Percentiles rank a stretch among this genome's conserved stretches.
These are phyloP conservation scores for Mandrillus leucophaeus DNA, from an alignment of 2,113 vertebrate genomes.

Conservation along the genomic window DNA sequence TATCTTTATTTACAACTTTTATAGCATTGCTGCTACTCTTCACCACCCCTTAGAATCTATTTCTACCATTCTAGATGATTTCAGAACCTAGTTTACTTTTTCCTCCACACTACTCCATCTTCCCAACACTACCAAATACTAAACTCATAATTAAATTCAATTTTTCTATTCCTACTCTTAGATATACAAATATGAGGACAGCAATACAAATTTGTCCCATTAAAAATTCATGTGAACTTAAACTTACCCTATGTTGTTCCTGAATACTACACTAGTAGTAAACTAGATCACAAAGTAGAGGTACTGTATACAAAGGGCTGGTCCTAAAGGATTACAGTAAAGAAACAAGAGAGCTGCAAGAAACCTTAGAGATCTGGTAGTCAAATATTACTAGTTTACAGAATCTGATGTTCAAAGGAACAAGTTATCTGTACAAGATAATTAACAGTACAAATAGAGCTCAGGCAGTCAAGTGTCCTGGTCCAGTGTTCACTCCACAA, in stretches of 20 bases:
- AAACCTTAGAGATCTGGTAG: neutral
- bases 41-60: neutral
- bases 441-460: neutral
- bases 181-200: neutral
- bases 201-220: neutral
- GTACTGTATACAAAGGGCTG: neutral
- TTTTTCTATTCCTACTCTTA: neutral
- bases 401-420: neutral
- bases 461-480: neutral
- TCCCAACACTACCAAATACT: constrained; percentile 30
- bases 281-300: constrained; percentile 5
- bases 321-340: neutral
- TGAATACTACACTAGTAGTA: constrained; percentile 1
- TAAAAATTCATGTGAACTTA: neutral
- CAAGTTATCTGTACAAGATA: neutral
- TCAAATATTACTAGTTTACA: neutral
- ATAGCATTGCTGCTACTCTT: neutral
- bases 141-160: neutral
- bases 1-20: constrained; percentile 11
- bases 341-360: neutral
- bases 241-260: neutral
- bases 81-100: constrained; percentile 10
- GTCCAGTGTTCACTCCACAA: neutral
- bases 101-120: neutral
- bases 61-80: neutral